Base-by-base conservation (phyloP, 2,113 vertebrate species). In the Limanda limanda region DNA sequence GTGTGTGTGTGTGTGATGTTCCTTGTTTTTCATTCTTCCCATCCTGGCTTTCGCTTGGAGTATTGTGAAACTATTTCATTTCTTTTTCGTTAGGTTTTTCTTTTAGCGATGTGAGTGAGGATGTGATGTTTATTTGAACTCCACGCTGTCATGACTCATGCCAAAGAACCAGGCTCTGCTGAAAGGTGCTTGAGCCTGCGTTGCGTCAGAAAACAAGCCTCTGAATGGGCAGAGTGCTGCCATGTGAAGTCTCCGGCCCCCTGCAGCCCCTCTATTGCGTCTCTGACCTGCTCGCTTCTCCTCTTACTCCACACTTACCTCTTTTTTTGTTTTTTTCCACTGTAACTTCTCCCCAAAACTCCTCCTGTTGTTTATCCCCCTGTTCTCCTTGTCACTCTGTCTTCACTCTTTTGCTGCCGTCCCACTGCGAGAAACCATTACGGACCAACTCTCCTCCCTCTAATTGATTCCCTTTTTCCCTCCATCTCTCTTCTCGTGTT, bases 341-440 rank as follows among this genome's bases (percentile, higher is more conserved):
- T 57, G 37, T 71, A 74, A 75, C 78, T 79, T 84, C 54, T 81
- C 23, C 68, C 27, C 65, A 54, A 84, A 79, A 79, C 77, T 77
- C 83, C 67, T 82, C 74, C 78, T 58, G 71, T 82, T 83, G 79
- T 92, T 82, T 86, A 76, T 86, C 78, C 61, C 79, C 69, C 58
- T 35, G 31, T 56, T 70, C 62, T 69, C 62, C 58, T 64, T 45
- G 76, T 77, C 66, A 59, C 74, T 76, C 70, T 72, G 72, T 55
- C 73, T 68, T 76, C 74, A n/a, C 70, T 80, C 59, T 76, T 70
- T 72, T 74, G 23, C 55, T 35, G 85, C 76, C 27, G 24, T 87
- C 93, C 92, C 31, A 89, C 93, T 94, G 93, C 89, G 93, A 93
- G 91, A 89, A 93, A 84, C 90, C 92, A 93, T 93, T 93, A 91